These are phyloP conservation scores for Clitarchus hookeri DNA, from an alignment of 2,888 invertebrate genomes.

Conservation along the genomic window DNA sequence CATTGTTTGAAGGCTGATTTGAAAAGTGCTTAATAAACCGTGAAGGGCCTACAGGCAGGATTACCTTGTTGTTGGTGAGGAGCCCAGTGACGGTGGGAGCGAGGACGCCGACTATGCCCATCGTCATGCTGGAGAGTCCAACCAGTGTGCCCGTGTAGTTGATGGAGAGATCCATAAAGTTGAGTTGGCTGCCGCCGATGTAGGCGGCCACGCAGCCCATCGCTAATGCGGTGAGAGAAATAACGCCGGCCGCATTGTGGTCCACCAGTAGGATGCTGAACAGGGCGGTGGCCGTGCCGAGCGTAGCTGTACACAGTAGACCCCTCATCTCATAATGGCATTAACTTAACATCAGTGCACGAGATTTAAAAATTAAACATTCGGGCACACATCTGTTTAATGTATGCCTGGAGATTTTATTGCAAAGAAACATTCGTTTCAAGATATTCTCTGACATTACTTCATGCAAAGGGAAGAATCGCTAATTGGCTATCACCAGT, in stretches of 20 bases:
- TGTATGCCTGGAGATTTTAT: too few relatives aligned
- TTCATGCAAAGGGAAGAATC: too few relatives aligned
- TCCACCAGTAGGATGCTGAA: slow-evolving; percentile 31
- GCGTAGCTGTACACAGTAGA: slow-evolving; percentile 22
- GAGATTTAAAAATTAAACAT: too few relatives aligned
- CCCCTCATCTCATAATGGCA: too few relatives aligned
- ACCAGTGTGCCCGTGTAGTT: slow-evolving; percentile 51
- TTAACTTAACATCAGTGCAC: too few relatives aligned
- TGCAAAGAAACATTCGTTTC: too few relatives aligned
- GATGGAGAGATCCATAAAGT: slow-evolving; percentile 51
- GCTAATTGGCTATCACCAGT: too few relatives aligned
- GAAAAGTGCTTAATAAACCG: too few relatives aligned
- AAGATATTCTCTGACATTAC: too few relatives aligned
- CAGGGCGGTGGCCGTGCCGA: slow-evolving; percentile 30
- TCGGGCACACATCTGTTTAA: too few relatives aligned
- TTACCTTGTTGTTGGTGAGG: background rate
- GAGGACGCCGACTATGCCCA: slow-evolving; percentile 45
- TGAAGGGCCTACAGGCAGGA: too few relatives aligned
- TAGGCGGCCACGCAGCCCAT: slow-evolving; percentile 24
- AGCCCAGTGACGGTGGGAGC: background rate
- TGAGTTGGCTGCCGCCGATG: slow-evolving; percentile 48
- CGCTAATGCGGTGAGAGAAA: slow-evolving; percentile 29
- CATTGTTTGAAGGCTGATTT: too few relatives aligned
- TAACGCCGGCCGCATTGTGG: slow-evolving; percentile 28
- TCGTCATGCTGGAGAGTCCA: slow-evolving; percentile 49